A percentile compares a stretch with the other conserved stretches of the same genome.
Evolutionary conservation across 2,113 vertebrate genomes (phyloP).

Genomic region (Bungarus multicinctus): DNA sequence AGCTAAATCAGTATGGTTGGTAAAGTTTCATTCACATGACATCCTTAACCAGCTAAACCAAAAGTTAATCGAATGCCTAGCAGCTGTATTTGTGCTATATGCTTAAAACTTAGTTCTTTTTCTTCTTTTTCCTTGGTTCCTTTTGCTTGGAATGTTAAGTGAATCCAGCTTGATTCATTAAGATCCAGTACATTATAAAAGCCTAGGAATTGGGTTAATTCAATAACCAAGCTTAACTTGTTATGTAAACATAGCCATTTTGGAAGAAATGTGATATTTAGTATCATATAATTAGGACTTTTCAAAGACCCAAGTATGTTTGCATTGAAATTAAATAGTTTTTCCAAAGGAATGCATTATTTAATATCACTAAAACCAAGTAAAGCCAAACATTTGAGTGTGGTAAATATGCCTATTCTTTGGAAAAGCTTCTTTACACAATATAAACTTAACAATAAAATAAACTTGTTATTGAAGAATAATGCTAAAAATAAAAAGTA

Average conservation of each 20-base stretch:
- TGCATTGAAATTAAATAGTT: neutral
- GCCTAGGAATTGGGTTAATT: neutral
- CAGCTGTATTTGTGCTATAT: neutral
- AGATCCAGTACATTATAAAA: neutral
- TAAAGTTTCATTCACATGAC: neutral
- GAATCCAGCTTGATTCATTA: neutral
- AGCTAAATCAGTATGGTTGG: neutral
- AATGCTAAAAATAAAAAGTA: neutral
- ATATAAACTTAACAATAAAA: neutral
- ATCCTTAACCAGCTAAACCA: neutral
- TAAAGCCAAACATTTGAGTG: constrained; percentile 26
- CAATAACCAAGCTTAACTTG: neutral
- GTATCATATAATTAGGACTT: neutral
- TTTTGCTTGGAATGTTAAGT: neutral
- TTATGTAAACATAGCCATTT: neutral
- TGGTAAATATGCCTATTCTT: neutral
- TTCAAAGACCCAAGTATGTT: neutral
- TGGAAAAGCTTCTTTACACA: neutral
- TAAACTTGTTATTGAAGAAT: neutral
- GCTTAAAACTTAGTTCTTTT: neutral
- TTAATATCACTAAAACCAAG: neutral
- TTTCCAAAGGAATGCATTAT: constrained; percentile 16
- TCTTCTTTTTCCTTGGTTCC: neutral
- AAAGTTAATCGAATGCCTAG: neutral
- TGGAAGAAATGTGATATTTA: neutral